Evolutionary conservation across 2,113 vertebrate species (phyloP).

Genomic region (Colossoma macropomum): DNA sequence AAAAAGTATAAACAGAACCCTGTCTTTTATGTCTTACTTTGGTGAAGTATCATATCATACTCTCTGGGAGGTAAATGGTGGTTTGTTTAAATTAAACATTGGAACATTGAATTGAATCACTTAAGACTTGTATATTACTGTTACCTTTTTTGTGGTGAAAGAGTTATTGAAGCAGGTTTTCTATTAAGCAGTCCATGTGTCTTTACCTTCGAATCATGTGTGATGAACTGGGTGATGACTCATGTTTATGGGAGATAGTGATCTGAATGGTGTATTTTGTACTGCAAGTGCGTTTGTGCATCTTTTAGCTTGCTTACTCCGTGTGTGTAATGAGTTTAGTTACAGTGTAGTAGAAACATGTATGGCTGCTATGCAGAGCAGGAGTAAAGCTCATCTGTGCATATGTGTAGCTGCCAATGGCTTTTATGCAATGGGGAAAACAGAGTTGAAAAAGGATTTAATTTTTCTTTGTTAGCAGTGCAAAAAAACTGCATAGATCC

Average conservation of each 20-base stretch:
- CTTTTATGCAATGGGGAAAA: constrained; percentile 24
- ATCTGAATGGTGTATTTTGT: background rate
- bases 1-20: constrained; percentile 5
- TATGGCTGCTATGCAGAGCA: background rate
- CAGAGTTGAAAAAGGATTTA: background rate
- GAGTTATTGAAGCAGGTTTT: background rate
- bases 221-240: no score
- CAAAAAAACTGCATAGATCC: background rate
- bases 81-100: background rate
- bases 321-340: constrained; percentile 18
- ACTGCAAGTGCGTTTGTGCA: background rate
- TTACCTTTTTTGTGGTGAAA: background rate
- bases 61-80: background rate
- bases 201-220: constrained; percentile 52
- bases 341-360: constrained; percentile 6
- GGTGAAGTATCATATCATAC: background rate
- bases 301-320: constrained; percentile 14
- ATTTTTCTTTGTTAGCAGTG: constrained; percentile 30
- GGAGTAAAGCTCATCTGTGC: background rate
- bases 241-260: constrained; percentile 11
- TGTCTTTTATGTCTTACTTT: background rate
- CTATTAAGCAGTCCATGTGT: constrained; percentile 39
- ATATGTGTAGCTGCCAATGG: background rate
- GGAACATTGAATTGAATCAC: background rate
- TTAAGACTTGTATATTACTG: background rate